Percentiles rank a stretch among this genome's conserved stretches.
Evolutionary conservation across 2,888 invertebrate species (phyloP).

Genomic region (Zonitis immaculata): DNA sequence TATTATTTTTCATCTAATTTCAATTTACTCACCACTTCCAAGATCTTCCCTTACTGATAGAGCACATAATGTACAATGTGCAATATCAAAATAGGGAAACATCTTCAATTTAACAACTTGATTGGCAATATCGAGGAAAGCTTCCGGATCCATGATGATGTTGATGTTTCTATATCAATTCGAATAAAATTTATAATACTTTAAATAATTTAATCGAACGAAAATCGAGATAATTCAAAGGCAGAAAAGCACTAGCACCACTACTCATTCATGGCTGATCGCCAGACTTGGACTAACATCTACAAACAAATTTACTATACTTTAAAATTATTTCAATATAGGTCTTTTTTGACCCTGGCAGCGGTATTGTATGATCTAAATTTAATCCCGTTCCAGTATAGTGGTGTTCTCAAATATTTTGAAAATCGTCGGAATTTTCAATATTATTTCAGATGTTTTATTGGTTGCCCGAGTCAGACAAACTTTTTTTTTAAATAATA

Average conservation of each 20-base stretch:
- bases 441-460: too few species aligned
- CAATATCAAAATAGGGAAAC: constrained; percentile 99
- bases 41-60: constrained; percentile 93
- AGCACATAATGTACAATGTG: constrained; percentile 92
- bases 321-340: background rate
- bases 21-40: constrained; percentile 78
- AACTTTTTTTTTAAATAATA: too few species aligned
- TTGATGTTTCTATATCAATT: too few species aligned
- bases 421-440: too few species aligned
- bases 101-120: constrained; percentile 98
- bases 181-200: too few species aligned
- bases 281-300: constrained; percentile 20
- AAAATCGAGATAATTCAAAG: too few species aligned
- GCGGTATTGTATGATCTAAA: constrained; percentile 12
- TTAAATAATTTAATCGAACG: too few species aligned
- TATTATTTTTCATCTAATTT: too few species aligned
- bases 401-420: constrained; percentile 1
- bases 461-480: too few species aligned
- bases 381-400: constrained; percentile 11
- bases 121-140: constrained; percentile 96
- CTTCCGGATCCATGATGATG: constrained; percentile 83
- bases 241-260: too few species aligned
- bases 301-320: background rate
- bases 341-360: constrained; percentile 13
- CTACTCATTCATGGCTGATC: constrained; percentile 19